Base-by-base conservation (phyloP, 2,888 invertebrate species). In the Drosophila nigritarsus region DNA sequence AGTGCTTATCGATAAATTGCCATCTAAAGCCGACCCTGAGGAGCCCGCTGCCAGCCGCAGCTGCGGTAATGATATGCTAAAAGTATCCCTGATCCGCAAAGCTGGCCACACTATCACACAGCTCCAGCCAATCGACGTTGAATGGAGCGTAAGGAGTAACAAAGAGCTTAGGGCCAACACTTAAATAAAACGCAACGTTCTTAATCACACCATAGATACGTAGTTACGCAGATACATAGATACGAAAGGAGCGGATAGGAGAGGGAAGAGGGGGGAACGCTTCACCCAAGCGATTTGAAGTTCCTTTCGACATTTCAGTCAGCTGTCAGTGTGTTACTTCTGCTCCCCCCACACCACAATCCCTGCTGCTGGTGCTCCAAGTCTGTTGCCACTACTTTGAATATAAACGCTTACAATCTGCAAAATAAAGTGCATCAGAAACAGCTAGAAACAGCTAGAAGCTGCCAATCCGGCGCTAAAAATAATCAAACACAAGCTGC, bases 181-280 rank as follows among this genome's bases (percentile, higher is more conserved):
- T 86, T 83, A 86, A 88, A 83, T 80, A 71, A 73, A 88, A 77
- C 76, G 89, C 77, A 86, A 77, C 65, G 83, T 79, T 83, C 86
- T 83, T 87, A 89, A 85, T 85, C 89, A 89, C 84, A 87, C 66
- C 73, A 75, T 73, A 80, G 72, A 73, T 68, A 78, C 68, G 45
- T 45, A 45, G 20, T 45, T 64, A 61, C 51, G 53, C 38, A 49
- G 75, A 49, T 76, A 58, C 49, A 20, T 45, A 20, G 48, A 60
- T 45, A 13, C 32, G 51, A 18, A n/a, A 20, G 24, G 6, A 3
- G 24, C 0, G 24, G 30, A 2, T 6, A 3, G 3, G 30, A 30
- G 36, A 1, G 8, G 2, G 45, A 6, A 30, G 55, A 32, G 50
- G 36, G 49, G 18, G 27, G 66, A 63, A 36, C 29, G 45, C 48